Evolutionary conservation across 2,888 invertebrate genomes (phyloP).

Genomic region (Folsomia manolachei): DNA sequence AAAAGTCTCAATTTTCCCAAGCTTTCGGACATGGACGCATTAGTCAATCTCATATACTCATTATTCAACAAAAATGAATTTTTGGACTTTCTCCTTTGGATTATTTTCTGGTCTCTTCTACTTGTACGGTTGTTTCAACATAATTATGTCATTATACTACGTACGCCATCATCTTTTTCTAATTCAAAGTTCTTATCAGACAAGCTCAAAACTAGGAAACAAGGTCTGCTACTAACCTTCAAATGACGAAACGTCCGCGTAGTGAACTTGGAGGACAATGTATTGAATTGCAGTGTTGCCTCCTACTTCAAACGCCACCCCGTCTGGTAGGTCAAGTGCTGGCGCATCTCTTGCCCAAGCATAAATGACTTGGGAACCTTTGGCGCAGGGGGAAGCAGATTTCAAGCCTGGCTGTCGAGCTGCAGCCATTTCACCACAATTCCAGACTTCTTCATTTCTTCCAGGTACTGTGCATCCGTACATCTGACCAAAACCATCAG

Average conservation of each 20-base stretch:
- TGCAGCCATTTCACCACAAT: constrained; percentile 86
- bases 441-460: constrained; percentile 70
- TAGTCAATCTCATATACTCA: no score
- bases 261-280: constrained; percentile 91
- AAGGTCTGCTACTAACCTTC: no score
- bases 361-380: constrained; percentile 75
- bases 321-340: constrained; percentile 71
- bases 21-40: no score
- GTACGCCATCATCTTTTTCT: no score
- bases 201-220: constrained; percentile 9
- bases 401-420: constrained; percentile 57
- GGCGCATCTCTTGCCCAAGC: constrained; percentile 95
- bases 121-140: no score
- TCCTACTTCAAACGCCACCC: constrained; percentile 91
- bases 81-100: no score
- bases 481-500: constrained; percentile 53
- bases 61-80: no score
- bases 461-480: constrained; percentile 86
- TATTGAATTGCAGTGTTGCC: constrained; percentile 77
- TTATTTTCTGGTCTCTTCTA: no score
- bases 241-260: constrained; percentile 60
- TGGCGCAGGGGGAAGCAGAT: constrained; percentile 71
- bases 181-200: no score
- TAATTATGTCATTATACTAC: no score
- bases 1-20: no score